Conservation (phyloP, 2,797 vertebrate species). For the Argentina silus region DNA sequence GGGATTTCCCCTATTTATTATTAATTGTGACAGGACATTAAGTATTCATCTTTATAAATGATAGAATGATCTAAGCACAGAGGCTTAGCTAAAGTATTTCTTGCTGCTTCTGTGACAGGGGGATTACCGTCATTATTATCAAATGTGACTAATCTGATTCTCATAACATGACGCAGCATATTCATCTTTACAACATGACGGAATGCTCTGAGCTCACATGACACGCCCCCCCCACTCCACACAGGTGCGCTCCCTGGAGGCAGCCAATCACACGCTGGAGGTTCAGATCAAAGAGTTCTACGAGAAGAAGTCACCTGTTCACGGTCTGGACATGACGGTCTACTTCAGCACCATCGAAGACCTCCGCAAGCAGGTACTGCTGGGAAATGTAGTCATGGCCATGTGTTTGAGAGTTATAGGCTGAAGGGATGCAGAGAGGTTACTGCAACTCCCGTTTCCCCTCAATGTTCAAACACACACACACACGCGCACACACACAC, state of each 20-base stretch:
- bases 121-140: too few relatives aligned
- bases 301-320: conserved; percentile 22
- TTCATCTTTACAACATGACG: background rate
- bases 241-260: conserved; percentile 72
- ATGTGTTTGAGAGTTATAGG: background rate
- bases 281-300: conserved; percentile 70
- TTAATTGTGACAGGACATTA: too few relatives aligned
- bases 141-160: background rate
- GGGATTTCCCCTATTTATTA: too few relatives aligned
- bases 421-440: background rate
- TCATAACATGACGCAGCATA: background rate
- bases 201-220: background rate
- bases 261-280: conserved; percentile 73
- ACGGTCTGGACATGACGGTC: conserved; percentile 45
- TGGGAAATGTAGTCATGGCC: background rate
- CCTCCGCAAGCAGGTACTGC: conserved; percentile 64
- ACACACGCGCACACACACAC: too few relatives aligned
- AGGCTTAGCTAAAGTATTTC: too few relatives aligned
- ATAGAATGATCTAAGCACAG: too few relatives aligned
- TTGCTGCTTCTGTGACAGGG: too few relatives aligned
- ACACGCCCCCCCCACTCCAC: background rate
- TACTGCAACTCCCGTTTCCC: background rate
- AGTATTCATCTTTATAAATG: too few relatives aligned
- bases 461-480: too few relatives aligned
- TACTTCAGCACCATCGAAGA: conserved; percentile 64